Evolutionary conservation across 2,888 invertebrate genomes (phyloP), one percentile per base, ranked within the genome.

Genomic region (Heliconius ismenius): DNA sequence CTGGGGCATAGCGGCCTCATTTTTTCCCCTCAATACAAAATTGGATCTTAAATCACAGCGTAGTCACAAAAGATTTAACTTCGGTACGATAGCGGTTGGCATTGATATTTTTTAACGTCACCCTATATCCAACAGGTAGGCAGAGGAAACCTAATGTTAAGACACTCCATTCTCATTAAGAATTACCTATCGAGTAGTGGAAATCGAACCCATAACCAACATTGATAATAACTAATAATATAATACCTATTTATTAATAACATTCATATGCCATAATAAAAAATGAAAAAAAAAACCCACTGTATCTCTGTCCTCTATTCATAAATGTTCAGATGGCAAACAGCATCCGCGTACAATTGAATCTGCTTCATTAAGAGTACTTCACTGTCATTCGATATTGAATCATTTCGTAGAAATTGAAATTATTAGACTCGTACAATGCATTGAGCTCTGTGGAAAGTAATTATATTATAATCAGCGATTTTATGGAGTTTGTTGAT

Each of bases 361-460:
- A 70, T 54, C 70, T n/a, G 24, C 58, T 58, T 70, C 58, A 70
- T 58, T 58, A 58, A 58, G 70, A 58, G 58, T 58, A 24, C 67
- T 28, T 54, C 58, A 36, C n/a, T 70, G 70, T 58, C 70, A 70
- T 58, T 36, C 70, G 54, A 58, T 70, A 58, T 70, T 58, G 32
- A 70, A 36, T 58, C 58, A 70, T 32, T 70, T 70, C 54, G 70
- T 70, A 70, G 54, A 70, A 70, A 67, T 67, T 67, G 67, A 67
- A 54, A 58, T 58, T 70, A 58, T 70, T 70, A 70, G 69, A 58
- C 58, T 70, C 54, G 13, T 15, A 67, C 24, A 24, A 67, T 43
- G 67, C n/a, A 39, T 67, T 67, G 39, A 43, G 10, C 24, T 58
- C 58, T 15, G 32, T 11, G 28, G 36, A 32, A 58, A 70, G 32